Percentiles rank a stretch among this genome's conserved stretches.
Conservation (phyloP, 1,140 invertebrate species). For the Ctenoplectra terminalis region DNA sequence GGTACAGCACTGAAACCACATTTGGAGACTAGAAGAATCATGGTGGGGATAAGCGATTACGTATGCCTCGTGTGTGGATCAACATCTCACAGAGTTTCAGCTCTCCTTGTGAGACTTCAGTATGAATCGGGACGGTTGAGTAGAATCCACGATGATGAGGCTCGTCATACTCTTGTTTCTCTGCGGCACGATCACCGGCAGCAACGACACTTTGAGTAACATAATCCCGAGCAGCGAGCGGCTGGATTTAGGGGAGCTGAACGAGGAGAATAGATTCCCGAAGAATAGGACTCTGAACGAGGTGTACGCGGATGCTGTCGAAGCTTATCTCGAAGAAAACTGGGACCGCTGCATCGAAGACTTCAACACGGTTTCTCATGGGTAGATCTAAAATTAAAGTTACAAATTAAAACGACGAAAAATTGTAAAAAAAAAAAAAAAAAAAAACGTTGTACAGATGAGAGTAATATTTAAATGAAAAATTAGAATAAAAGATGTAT, state of each 20-base stretch:
- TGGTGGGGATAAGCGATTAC: conserved; percentile 18
- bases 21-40: not conserved
- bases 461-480: too few species aligned
- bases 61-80: conserved; percentile 10
- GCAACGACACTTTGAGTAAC: conserved; percentile 29
- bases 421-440: not conserved
- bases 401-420: not conserved
- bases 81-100: not conserved
- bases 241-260: not conserved
- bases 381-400: conserved; percentile 70
- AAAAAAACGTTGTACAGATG: too few species aligned
- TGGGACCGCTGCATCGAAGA: conserved; percentile 87
- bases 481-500: not conserved
- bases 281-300: conserved; percentile 50
- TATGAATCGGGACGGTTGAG: conserved; percentile 14
- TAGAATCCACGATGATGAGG: conserved; percentile 6
- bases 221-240: conserved; percentile 5
- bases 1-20: conserved; percentile 2
- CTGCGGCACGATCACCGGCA: conserved; percentile 3
- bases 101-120: conserved; percentile 16
- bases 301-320: conserved; percentile 82
- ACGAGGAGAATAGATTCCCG: not conserved
- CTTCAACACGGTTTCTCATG: conserved; percentile 84
- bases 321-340: conserved; percentile 87
- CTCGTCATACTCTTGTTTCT: conserved; percentile 29